A percentile compares a stretch with the other conserved stretches of the same genome.
Conservation (phyloP, 2,888 invertebrate genomes). For the Melieria crassipennis region DNA sequence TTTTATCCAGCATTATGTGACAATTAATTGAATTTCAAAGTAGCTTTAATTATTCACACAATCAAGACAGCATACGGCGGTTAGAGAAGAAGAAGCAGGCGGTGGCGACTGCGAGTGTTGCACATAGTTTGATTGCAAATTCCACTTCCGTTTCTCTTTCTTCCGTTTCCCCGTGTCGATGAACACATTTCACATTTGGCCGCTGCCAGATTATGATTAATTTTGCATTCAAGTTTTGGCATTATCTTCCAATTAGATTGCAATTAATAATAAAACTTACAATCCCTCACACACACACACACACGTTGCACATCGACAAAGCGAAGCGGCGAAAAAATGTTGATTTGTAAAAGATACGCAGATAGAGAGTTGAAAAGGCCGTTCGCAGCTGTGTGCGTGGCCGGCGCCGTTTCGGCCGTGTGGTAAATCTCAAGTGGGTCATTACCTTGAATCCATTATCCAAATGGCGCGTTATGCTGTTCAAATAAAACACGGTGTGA, state of each 20-base stretch:
- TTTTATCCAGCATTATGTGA: constrained; percentile 20
- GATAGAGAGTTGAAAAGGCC: too few relatives aligned
- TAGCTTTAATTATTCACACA: constrained; percentile 20
- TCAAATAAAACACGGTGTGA: too few relatives aligned
- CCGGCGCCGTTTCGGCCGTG: constrained; percentile 4
- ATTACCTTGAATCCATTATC: constrained; percentile 55
- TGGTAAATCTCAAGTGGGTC: constrained; percentile 44
- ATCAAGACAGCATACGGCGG: too few relatives aligned
- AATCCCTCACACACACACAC: neutral
- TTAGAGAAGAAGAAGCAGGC: too few relatives aligned
- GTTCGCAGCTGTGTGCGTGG: neutral
- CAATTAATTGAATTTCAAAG: constrained; percentile 32
- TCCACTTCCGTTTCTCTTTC: too few relatives aligned
- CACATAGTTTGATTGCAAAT: too few relatives aligned
- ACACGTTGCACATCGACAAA: too few relatives aligned
- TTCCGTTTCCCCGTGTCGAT: too few relatives aligned
- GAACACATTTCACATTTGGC: too few relatives aligned
- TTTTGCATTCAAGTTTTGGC: neutral
- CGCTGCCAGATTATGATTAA: neutral
- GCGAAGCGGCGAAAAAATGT: too few relatives aligned
- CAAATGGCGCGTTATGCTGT: constrained; percentile 57
- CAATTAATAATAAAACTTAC: constrained; percentile 11
- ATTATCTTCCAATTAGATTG: neutral
- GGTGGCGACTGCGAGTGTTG: too few relatives aligned
- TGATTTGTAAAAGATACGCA: too few relatives aligned